These are phyloP conservation scores for Menidia beryllina DNA, from an alignment of 2,113 vertebrate genomes.

Conservation along the genomic window DNA sequence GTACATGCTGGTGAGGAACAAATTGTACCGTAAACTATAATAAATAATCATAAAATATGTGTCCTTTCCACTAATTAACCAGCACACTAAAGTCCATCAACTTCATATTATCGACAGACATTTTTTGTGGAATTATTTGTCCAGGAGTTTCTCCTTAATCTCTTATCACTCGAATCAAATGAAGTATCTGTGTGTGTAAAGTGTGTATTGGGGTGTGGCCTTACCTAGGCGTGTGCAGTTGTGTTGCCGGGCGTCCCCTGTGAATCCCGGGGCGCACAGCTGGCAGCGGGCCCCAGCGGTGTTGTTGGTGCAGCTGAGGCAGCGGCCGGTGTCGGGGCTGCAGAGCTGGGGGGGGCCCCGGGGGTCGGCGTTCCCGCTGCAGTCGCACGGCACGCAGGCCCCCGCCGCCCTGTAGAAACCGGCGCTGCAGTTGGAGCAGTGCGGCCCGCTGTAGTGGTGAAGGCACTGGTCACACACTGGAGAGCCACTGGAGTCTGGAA, in stretches of 20 bases:
- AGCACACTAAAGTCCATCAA: too few relatives aligned
- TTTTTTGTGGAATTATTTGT: too few relatives aligned
- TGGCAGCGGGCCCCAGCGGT: constrained; percentile 87
- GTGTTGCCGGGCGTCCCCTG: constrained; percentile 74
- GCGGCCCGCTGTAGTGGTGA: constrained; percentile 79
- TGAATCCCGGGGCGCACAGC: constrained; percentile 85
- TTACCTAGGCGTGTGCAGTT: constrained; percentile 90
- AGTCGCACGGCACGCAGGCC: constrained; percentile 86
- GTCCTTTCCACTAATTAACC: too few relatives aligned
- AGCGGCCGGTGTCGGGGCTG: constrained; percentile 86
- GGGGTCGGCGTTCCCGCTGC: constrained; percentile 88
- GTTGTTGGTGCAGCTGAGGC: constrained; percentile 87
- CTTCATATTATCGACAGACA: too few relatives aligned
- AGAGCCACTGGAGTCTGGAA: constrained; percentile 79
- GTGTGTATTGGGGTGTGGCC: neutral
- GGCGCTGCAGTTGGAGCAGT: constrained; percentile 84
- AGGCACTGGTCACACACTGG: constrained; percentile 86
- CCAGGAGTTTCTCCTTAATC: too few relatives aligned
- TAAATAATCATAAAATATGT: too few relatives aligned
- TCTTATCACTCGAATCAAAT: too few relatives aligned
- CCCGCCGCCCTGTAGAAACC: constrained; percentile 88
- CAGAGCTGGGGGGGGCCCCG: constrained; percentile 80
- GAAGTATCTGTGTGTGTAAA: neutral
- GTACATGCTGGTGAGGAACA: too few relatives aligned
- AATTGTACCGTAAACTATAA: too few relatives aligned